These are phyloP conservation scores for Pemphigus obesinymphae DNA, from an alignment of 1,140 invertebrate genomes.

Conservation along the genomic window DNA sequence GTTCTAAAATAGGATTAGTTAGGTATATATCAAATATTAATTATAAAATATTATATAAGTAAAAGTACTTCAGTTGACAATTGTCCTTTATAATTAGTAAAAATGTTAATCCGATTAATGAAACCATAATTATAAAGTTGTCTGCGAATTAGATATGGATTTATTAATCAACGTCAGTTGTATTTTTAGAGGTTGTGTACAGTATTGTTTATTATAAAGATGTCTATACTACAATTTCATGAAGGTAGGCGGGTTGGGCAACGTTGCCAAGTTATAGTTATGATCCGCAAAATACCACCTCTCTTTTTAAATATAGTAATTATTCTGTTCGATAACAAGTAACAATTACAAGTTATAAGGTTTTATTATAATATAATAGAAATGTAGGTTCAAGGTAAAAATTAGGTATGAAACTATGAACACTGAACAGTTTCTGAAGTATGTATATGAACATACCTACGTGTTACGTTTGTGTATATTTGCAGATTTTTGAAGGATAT, in stretches of 20 bases:
- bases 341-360: background rate
- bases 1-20: no score
- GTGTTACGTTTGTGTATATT: background rate
- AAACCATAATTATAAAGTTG: background rate
- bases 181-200: conserved; percentile 9
- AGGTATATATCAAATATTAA: no score
- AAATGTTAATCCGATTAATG: background rate
- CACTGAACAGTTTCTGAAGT: background rate
- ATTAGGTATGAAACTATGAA: background rate
- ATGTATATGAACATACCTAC: background rate
- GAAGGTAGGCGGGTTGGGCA: background rate
- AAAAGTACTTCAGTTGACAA: background rate
- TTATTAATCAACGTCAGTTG: conserved; percentile 6
- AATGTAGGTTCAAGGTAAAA: conserved; percentile 13
- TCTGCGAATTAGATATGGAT: background rate
- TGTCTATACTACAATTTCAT: no score
- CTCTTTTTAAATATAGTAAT: background rate
- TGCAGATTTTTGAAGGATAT: conserved; percentile 1
- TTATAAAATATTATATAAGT: no score
- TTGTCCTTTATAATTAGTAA: background rate
- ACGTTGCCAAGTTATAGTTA: background rate
- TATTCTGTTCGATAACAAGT: background rate
- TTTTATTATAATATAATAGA: background rate
- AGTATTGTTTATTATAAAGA: conserved; percentile 19
- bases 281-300: background rate